Conservation (phyloP, 2,888 invertebrate genomes). For the Dynastes tityus region DNA sequence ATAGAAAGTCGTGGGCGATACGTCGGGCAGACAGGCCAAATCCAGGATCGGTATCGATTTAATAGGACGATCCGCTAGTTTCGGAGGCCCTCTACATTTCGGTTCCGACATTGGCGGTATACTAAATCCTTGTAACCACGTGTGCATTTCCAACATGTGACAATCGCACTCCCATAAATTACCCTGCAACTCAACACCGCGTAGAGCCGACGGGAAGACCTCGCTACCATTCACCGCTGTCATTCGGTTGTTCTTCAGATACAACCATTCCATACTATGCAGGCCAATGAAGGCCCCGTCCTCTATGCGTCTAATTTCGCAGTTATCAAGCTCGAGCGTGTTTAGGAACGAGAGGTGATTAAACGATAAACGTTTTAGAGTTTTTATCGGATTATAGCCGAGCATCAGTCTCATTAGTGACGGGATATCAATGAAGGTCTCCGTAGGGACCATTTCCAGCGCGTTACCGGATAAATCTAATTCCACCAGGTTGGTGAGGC, state of each 20-base stretch:
- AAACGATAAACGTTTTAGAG: conserved; percentile 82
- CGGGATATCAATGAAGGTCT: conserved; percentile 84
- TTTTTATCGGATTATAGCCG: conserved; percentile 86
- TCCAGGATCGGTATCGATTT: conserved; percentile 80
- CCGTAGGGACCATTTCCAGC: conserved; percentile 83
- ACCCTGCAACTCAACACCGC: conserved; percentile 86
- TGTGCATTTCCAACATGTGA: conserved; percentile 82
- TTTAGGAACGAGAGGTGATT: conserved; percentile 83
- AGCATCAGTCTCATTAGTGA: conserved; percentile 88
- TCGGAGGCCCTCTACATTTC: conserved; percentile 80
- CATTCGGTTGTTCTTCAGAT: conserved; percentile 87
- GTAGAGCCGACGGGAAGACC: conserved; percentile 83
- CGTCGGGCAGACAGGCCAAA: conserved; percentile 87
- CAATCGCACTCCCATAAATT: conserved; percentile 95
- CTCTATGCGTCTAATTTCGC: conserved; percentile 84
- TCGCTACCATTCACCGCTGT: conserved; percentile 80
- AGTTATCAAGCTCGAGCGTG: conserved; percentile 86
- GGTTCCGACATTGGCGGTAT: conserved; percentile 87
- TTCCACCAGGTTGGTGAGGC: conserved; percentile 90
- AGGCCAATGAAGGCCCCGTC: conserved; percentile 87
- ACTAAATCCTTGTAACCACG: conserved; percentile 84
- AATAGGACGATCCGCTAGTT: conserved; percentile 79
- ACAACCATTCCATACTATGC: conserved; percentile 87
- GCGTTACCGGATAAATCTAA: conserved; percentile 89
- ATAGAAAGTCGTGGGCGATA: conserved; percentile 82